Evolutionary conservation across 2,888 invertebrate genomes (phyloP), one percentile per base, ranked within the genome.

Genomic region (Sphinx pinastri): DNA sequence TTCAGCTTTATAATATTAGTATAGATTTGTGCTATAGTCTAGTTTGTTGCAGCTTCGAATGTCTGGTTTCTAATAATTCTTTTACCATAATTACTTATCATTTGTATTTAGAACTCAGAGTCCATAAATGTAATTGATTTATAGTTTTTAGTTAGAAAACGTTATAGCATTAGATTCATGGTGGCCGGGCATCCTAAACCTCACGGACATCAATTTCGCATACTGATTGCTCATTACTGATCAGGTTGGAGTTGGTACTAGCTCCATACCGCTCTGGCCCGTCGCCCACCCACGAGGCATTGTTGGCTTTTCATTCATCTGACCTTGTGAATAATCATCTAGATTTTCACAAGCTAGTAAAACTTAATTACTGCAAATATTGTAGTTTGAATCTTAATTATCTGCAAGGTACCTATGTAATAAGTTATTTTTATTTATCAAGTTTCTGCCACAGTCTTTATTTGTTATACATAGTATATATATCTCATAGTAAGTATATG

Each of bases 151-250:
- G 19, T 63, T 47, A 63, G 19, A 49, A 11, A 58, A 16, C 13
- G 13, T 11, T 63, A 19, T 47, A 19, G 8, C 38, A 38, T 3
- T 38, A 8, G 38, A 25, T 12, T 63, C 49, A n/a, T 63, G 63
- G 49, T 63, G 63, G 63, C 63, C 19, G 63, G 47, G 11, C 19
- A 13, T 49, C 19, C 49, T 63, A 19, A 49, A 8, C 63, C 2
- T 49, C 19, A 49, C 49, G 71, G 70, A 68, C 52, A 45, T 49
- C 19, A 49, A 49, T 49, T 19, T 70, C 12, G 84, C 81, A 86
- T 86, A 82, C 77, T 79, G 72, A 86, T 81, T 67, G 75, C 76
- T 76, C 59, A 81, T 86, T 82, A 81, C 59, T 25, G 63, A 14
- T 69, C 54, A 47, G 38, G 69, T 60, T 47, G 54, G 60, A 25